These are phyloP conservation scores for Drosophila mauritiana DNA, from an alignment of 1,140 invertebrate genomes.

Conservation along the genomic window DNA sequence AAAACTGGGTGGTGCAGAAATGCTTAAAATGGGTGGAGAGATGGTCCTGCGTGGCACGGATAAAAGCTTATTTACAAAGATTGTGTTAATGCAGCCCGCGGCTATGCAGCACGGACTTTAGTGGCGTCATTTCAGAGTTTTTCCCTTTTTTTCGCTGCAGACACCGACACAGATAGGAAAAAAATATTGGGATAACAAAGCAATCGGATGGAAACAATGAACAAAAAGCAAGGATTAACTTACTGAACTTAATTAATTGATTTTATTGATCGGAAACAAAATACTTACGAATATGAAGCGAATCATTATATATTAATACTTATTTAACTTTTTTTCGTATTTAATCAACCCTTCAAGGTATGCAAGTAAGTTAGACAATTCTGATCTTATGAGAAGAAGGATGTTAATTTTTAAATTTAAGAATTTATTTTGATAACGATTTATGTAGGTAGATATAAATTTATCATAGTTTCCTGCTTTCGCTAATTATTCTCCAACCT, in stretches of 20 bases:
- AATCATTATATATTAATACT: no score
- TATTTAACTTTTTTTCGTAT: no score
- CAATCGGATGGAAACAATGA: slow-evolving; percentile 3
- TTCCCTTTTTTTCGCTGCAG: slow-evolving; percentile 43
- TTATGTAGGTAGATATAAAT: no score
- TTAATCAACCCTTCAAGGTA: no score
- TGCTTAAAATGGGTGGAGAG: background rate
- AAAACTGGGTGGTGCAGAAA: background rate
- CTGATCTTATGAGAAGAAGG: no score
- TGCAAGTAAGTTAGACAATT: no score
- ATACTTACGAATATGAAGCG: background rate
- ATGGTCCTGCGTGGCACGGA: slow-evolving; percentile 42
- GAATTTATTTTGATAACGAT: no score
- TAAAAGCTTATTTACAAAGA: slow-evolving; percentile 80
- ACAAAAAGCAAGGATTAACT: background rate
- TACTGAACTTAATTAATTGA: background rate
- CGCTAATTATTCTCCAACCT: no score
- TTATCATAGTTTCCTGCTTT: no score
- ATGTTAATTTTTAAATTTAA: no score
- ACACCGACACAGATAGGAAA: slow-evolving; percentile 1
- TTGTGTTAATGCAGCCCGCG: slow-evolving; percentile 75
- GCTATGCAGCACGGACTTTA: slow-evolving; percentile 76
- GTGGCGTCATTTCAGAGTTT: slow-evolving; percentile 53
- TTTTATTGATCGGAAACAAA: background rate
- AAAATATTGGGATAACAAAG: slow-evolving; percentile 15